Evolutionary conservation across 1,140 invertebrate species (phyloP), one percentile per base, ranked within the genome.

Genomic region (Ips nitidus): DNA sequence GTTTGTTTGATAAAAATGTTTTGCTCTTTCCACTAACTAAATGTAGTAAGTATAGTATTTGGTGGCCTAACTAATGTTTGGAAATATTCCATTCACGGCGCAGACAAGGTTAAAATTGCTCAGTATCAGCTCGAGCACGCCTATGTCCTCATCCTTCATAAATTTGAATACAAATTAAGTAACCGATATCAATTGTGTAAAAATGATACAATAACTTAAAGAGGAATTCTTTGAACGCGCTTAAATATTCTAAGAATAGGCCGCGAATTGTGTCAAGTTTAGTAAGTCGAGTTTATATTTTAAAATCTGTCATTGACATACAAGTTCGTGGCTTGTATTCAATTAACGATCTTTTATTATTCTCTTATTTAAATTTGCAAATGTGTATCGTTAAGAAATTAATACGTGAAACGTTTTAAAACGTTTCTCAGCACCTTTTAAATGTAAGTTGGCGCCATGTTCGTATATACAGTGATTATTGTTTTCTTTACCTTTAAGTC

Each of bases 231-330:
- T 61, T 43, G 59, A 61, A 61, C n/a, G 7, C 8, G 45, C 22
- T 50, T 61, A 42, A 45, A 61, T 37, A 61, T 61, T 61, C 59
- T 43, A 61, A 61, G 59, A 61, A 61, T 47, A 41, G 4, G 3
- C 37, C 3, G 40, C 22, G 47, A 61, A 47, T 50, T 50, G 41
- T 61, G 59, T 61, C 59, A 61, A 61, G 59, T 61, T 61, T 61
- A 61, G 4, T 58, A 5, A 61, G 41, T 41, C 41, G 22, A 61
- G 22, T 61, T 61, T 43, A 61, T 47, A 61, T 61, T 61, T 43
- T 41, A 37, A 61, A 61, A 61, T 61, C 42, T 61, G 59, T 47
- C 59, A 61, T 61, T 61, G 59, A 61, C 59, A 61, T 61, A 61
- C 45, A 61, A 50, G 59, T 61, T 61, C 59, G 59, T 61, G 41